A percentile compares a stretch with the other conserved stretches of the same genome.
phyloP scores from a whole-genome alignment of 1,140 invertebrate genomes.

The Megathymus violae region DNA sequence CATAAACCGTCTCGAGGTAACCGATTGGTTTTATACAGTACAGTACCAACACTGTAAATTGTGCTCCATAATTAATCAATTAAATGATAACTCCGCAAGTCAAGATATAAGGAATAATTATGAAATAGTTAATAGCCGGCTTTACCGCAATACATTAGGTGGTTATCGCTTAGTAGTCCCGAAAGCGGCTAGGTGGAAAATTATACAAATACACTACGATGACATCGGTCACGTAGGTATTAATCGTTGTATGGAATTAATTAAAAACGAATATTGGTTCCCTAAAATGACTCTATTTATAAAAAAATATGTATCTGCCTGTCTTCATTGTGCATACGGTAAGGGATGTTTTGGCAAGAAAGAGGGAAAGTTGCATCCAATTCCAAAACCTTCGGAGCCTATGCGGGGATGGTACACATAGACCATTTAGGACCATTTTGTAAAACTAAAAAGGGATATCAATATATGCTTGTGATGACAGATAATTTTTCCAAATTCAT shows the following conservation, averaged over 20 bases:
- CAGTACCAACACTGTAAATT: slow-evolving; percentile 46
- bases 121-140: slow-evolving; percentile 36
- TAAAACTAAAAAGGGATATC: slow-evolving; percentile 34
- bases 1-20: slow-evolving; percentile 38
- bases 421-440: slow-evolving; percentile 53
- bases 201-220: slow-evolving; percentile 41
- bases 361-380: slow-evolving; percentile 27
- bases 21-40: slow-evolving; percentile 45
- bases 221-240: slow-evolving; percentile 50
- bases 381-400: slow-evolving; percentile 36
- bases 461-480: slow-evolving; percentile 51
- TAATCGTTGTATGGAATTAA: slow-evolving; percentile 38
- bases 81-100: slow-evolving; percentile 12
- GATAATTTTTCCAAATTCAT: slow-evolving; percentile 39
- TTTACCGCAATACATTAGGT: slow-evolving; percentile 44
- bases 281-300: slow-evolving; percentile 47
- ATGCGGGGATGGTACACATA: slow-evolving; percentile 41
- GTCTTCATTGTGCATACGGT: slow-evolving; percentile 46
- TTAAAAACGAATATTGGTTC: slow-evolving; percentile 50
- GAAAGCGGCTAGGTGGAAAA: slow-evolving; percentile 46
- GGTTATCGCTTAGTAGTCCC: slow-evolving; percentile 50
- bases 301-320: slow-evolving; percentile 40
- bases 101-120: slow-evolving; percentile 42
- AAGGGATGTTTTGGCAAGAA: slow-evolving; percentile 24
- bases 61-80: slow-evolving; percentile 26